A percentile compares a stretch with the other conserved stretches of the same genome.
Evolutionary conservation across 2,113 vertebrate species (phyloP).

Genomic region (Penelope pileata): DNA sequence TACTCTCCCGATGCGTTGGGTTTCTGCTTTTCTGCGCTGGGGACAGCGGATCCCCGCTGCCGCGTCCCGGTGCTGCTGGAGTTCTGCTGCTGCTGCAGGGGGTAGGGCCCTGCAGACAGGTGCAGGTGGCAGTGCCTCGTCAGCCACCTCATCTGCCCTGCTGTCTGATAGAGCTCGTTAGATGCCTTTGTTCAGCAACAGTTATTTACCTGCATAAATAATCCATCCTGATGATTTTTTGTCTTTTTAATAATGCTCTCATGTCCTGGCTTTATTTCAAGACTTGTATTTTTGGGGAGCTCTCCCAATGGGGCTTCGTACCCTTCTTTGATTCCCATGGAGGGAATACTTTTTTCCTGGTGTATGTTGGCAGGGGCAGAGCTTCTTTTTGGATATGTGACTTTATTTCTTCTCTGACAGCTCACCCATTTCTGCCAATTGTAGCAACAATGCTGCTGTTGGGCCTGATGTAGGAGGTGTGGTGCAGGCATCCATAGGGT

Average conservation of each 20-base stretch:
- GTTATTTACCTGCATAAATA: background rate
- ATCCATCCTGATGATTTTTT: background rate
- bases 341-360: background rate
- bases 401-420: background rate
- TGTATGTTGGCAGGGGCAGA: background rate
- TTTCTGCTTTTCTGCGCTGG: background rate
- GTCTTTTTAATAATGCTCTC: background rate
- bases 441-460: background rate
- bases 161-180: background rate
- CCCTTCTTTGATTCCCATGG: background rate
- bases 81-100: background rate
- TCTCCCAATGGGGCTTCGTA: background rate
- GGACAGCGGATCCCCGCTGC: background rate
- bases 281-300: background rate
- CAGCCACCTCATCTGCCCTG: background rate
- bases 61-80: background rate
- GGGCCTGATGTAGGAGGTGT: background rate
- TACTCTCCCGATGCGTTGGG: background rate
- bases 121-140: background rate
- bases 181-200: background rate
- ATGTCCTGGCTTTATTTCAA: background rate
- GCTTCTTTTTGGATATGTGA: background rate
- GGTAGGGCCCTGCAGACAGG: background rate
- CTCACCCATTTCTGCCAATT: background rate
- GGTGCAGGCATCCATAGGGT: background rate